Evolutionary conservation across 2,113 vertebrate genomes (phyloP), one percentile per base, ranked within the genome.

Genomic region (Patagioenas fasciata): DNA sequence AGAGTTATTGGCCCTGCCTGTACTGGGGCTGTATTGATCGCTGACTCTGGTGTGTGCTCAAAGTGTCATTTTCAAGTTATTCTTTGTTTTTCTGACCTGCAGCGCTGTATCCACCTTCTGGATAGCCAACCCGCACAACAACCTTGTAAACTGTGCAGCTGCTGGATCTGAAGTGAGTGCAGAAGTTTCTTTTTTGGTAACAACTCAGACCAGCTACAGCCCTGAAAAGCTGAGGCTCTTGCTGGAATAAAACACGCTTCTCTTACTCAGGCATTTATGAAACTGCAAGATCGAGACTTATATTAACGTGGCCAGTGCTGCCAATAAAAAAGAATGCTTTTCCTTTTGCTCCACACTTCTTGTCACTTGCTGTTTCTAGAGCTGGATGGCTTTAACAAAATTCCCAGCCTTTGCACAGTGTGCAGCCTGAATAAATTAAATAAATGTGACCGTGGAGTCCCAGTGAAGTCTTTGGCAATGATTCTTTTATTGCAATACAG

Each of bases 111-210:
- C 99, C 85, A 99, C 99, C 65, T 99, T 99, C 98, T 99, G 99
- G 99, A 99, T 99, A 91, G 99, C 99, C 87, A 99, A 99, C 94
- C 99, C 99, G 61, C 99, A 99, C 98, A 99, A 99, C 98, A 99
- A 99, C 97, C 98, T 99, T 58, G 97, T 99, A 79, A 98, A 99
- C 97, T 99, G 99, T 50, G 97, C 99, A 4, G 99, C 99, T 65
- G 99, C 99, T 2, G 99, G 99, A 70, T 99, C 99, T 1, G 99
- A 99, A 98, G 99, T 99, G 93, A 98, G 98, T 95, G 42, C 67
- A 93, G 40, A 38, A 26, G 7, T 38, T 71, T 84, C 50, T 70
- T 53, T 65, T 58, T 70, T 51, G 53, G 42, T 34, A n/a, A 36
- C 34, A 61, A 48, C 64, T 78, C 84, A 18, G 23, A 34, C 47